These are phyloP conservation scores for Drosophila yooni DNA, from an alignment of 2,888 invertebrate species.

Conservation along the genomic window DNA sequence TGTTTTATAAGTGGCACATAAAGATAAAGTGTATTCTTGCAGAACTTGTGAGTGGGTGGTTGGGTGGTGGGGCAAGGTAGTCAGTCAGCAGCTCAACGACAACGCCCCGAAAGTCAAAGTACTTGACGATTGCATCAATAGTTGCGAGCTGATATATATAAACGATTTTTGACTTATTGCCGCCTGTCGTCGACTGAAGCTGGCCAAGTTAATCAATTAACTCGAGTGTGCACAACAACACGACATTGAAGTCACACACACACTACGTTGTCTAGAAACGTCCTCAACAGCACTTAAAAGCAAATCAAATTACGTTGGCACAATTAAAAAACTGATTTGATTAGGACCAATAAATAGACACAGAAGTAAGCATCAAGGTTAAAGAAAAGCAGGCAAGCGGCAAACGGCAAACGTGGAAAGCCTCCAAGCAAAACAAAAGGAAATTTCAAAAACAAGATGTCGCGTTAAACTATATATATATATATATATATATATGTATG, in stretches of 20 bases:
- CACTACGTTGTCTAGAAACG: background rate
- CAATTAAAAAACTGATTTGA: conserved; percentile 66
- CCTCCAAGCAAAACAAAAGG: background rate
- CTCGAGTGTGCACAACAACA: conserved; percentile 57
- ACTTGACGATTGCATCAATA: conserved; percentile 23
- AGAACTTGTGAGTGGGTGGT: conserved; percentile 13
- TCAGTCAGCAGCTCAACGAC: conserved; percentile 7
- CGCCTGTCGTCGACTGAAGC: conserved; percentile 21
- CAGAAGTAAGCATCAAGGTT: conserved; percentile 25
- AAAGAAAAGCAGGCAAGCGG: conserved; percentile 6
- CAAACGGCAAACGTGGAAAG: conserved; percentile 10
- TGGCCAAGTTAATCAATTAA: conserved; percentile 74
- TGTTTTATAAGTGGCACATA: conserved; percentile 30
- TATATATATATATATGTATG: background rate
- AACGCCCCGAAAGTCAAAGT: conserved; percentile 14
- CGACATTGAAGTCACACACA: conserved; percentile 27
- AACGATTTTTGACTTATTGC: conserved; percentile 46
- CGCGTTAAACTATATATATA: background rate
- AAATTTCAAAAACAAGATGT: background rate
- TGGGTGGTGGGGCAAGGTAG: background rate
- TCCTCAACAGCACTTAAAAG: conserved; percentile 61
- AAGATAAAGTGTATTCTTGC: conserved; percentile 47
- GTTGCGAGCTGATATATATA: conserved; percentile 13
- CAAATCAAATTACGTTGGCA: conserved; percentile 69
- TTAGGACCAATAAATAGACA: conserved; percentile 32